Evolutionary conservation across 2,113 vertebrate genomes (phyloP), one percentile per base, ranked within the genome.

Genomic region (Heterotilapia buettikoferi): DNA sequence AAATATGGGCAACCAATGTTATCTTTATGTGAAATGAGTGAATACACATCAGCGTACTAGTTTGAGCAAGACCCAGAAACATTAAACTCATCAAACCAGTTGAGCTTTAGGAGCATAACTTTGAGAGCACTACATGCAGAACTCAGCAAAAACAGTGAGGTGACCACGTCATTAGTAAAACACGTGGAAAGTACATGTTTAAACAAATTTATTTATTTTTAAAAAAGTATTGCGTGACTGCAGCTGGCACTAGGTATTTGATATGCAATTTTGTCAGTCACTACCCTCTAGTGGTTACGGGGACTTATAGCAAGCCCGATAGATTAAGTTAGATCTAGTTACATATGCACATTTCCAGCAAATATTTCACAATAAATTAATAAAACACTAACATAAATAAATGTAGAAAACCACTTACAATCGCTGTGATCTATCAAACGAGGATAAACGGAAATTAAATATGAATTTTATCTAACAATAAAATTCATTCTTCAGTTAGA

Each of bases 251-350:
- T 6, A 9, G 16, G 45, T 1, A 52, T 57, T 8, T 57, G 10
- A 12, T 1, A 40, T n/a, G 4, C 16, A 21, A 16, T 18, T 71
- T 47, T 50, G 45, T 12, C 73, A 31, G 26, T 31, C 40, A 80
- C 43, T 81, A 63, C 11, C 6, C 59, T 84, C 86, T 68, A 16
- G 81, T 61, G 86, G 76, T 59, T 68, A 82, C 4, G 3, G 9
- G 16, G 10, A 80, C 68, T 43, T 61, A 18, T 73, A 50, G 1
- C 3, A 47, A 16, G 3, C 4, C 10, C 4, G 4, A 54, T 2
- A 19, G 6, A 3, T 80, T 50, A 84, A 76, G 66, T 50, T 53
- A 21, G 6, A 56, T 18, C 19, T 78, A 19, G 73, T 52, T 78
- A 78, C 3, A 78, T 78, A 6, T 31, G 26, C 16, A 52, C 45